Base-by-base conservation (phyloP, 2,797 vertebrate species). In the Meda fulgida region DNA sequence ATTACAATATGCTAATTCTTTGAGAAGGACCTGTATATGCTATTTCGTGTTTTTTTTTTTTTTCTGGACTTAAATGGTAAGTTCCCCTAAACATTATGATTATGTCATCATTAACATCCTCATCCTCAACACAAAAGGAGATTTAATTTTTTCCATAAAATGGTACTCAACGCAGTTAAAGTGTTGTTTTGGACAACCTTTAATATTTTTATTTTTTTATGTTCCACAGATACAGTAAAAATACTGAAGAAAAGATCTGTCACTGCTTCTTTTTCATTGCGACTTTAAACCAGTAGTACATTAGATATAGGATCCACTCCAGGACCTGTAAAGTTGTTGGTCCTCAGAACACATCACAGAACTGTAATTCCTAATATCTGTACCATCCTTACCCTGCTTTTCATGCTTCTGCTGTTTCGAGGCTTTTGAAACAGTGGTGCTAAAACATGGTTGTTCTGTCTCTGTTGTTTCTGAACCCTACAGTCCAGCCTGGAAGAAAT, bases 401-500 rank as follows among this genome's bases (percentile, higher is more conserved):
- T 73, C 53, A 72, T 1, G 18, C 10, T 73, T 36, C 36, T 21
- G 4, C 36, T 58, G n/a, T 73, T 53, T 55, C 1, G 0, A 70
- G 16, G 21, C 63, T n/a, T 55, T 70, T 51, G 14, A n/a, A 5
- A 31, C 16, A 70, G 9, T 38, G 31, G 31, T 55, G 26, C 14
- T 40, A 7, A 70, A 53, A 69, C 66, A 38, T 58, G 26, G 19
- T 46, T 19, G 8, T 60, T 63, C 38, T 63, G 53, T 78, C 48
- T 66, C 48, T 23, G 63, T 84, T 60, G 63, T 18, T 26, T 43
- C 38, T 78, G 8, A 78, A 78, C 38, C 29, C n/a, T 29, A 26
- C 34, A 65, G n/a, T 26, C 40, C 77, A 60, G 76, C 65, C 48
- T 70, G 36, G 26, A 78, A 70, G 26, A 60, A 83, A 60, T 71